Evolutionary conservation across 2,113 vertebrate genomes (phyloP).

Genomic region (Myotis yumanensis): DNA sequence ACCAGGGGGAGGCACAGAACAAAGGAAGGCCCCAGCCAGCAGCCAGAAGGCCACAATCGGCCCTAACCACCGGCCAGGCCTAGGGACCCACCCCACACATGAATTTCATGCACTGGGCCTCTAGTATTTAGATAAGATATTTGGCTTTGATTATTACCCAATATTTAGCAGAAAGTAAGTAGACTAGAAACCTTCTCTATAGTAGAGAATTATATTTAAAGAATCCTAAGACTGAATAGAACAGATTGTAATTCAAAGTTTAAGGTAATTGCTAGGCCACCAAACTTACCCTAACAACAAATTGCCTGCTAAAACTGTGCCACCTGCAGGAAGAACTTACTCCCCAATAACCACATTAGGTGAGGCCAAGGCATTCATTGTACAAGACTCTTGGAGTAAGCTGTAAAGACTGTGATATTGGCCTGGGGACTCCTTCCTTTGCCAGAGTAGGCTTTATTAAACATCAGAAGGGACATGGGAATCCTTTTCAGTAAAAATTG

Average conservation of each 20-base stretch:
- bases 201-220: constrained; percentile 18
- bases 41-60: no score
- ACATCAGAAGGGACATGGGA: background rate
- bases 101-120: no score
- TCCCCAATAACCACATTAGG: background rate
- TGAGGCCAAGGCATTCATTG: background rate
- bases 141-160: constrained; percentile 10
- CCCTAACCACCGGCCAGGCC: no score
- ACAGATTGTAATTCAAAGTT: background rate
- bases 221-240: background rate
- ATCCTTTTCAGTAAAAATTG: background rate
- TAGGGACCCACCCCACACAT: no score
- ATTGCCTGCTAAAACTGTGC: background rate
- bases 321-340: background rate
- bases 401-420: background rate
- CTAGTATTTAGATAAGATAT: constrained; percentile 17
- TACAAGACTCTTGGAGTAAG: background rate
- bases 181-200: background rate
- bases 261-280: background rate
- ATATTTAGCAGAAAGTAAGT: constrained; percentile 6
- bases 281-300: background rate
- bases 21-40: no score
- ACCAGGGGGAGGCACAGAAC: no score
- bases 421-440: background rate
- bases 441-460: background rate